Percentiles rank a stretch among this genome's conserved stretches.
phyloP scores from a whole-genome alignment of 2,113 vertebrate genomes.

The Ictidomys tridecemlineatus region DNA sequence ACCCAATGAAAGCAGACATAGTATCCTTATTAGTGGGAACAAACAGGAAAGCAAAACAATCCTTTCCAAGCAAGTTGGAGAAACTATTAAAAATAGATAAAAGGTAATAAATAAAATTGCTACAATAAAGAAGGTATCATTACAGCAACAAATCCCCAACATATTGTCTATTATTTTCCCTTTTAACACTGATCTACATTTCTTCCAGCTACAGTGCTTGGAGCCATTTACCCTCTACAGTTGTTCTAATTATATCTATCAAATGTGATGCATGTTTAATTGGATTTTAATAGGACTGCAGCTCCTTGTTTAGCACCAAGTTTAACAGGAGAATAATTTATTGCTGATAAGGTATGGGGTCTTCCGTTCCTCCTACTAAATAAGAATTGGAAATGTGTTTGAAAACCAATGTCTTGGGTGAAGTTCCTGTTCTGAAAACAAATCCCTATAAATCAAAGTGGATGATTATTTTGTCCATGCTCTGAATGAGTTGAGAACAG shows the following conservation, averaged over 20 bases:
- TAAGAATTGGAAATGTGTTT: conserved; percentile 73
- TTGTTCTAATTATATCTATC: conserved; percentile 83
- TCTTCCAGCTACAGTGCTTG: conserved; percentile 62
- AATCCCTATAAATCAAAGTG: conserved; percentile 68
- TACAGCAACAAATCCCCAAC: neutral
- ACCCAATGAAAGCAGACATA: neutral
- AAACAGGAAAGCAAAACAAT: conserved; percentile 15
- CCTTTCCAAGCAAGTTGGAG: neutral
- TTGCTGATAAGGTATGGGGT: conserved; percentile 64
- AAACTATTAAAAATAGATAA: conserved; percentile 31
- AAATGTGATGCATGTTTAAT: conserved; percentile 82
- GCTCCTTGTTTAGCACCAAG: conserved; percentile 77
- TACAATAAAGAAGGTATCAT: neutral
- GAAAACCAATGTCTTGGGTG: conserved; percentile 55
- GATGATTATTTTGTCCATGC: conserved; percentile 34
- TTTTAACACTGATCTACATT: conserved; percentile 44
- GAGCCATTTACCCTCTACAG: conserved; percentile 71
- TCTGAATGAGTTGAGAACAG: conserved; percentile 26
- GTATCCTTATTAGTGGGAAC: neutral
- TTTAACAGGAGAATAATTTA: conserved; percentile 81
- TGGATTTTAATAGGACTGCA: conserved; percentile 82
- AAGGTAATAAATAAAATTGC: conserved; percentile 41
- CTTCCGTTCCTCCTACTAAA: conserved; percentile 68
- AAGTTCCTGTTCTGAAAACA: conserved; percentile 61
- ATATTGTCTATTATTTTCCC: neutral